Conservation (phyloP, 2,113 vertebrate species). For the Motacilla tschutschensis region DNA sequence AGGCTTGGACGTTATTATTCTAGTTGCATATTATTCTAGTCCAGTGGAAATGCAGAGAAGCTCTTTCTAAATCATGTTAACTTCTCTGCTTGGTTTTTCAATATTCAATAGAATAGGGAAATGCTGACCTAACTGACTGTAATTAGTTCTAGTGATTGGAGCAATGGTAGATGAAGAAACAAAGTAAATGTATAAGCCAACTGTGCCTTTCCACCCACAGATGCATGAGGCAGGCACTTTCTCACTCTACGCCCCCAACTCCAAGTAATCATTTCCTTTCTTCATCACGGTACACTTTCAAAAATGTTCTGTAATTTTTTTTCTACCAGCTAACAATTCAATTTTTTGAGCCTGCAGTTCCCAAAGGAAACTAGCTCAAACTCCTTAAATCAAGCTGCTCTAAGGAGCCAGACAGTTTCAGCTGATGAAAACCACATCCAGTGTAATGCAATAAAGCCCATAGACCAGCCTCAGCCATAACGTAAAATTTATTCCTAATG, state of each 20-base stretch:
- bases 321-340: constrained; percentile 33
- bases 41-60: constrained; percentile 1
- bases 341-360: constrained; percentile 28
- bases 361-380: constrained; percentile 29
- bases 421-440: constrained; percentile 18
- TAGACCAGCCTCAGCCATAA: neutral
- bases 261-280: constrained; percentile 55
- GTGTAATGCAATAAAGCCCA: constrained; percentile 19
- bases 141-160: constrained; percentile 32
- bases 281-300: constrained; percentile 41
- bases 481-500: neutral
- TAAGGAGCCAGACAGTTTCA: neutral
- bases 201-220: constrained; percentile 38
- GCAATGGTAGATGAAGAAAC: constrained; percentile 23
- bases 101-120: neutral
- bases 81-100: neutral
- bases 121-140: constrained; percentile 8
- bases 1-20: neutral
- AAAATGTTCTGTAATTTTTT: constrained; percentile 38
- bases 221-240: constrained; percentile 5
- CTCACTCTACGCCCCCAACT: constrained; percentile 12
- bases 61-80: neutral
- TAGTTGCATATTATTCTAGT: neutral
- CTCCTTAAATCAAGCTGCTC: constrained; percentile 29
- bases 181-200: constrained; percentile 19